A percentile compares a stretch with the other conserved stretches of the same genome.
These are phyloP conservation scores for Hyles euphorbiae DNA, from an alignment of 1,140 invertebrate species.

Conservation along the genomic window DNA sequence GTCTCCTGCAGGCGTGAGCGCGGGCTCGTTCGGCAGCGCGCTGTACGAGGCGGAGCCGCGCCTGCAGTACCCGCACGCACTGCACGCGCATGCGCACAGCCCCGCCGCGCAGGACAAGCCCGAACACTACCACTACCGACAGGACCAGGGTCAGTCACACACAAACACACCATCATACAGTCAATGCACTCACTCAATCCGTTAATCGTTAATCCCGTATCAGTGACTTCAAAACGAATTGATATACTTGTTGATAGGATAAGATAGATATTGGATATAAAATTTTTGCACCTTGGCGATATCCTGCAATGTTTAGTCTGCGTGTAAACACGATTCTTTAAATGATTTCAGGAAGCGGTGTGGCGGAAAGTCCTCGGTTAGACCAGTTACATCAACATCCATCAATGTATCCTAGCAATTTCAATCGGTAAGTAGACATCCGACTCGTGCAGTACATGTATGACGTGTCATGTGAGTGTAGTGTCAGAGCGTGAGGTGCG, in stretches of 20 bases:
- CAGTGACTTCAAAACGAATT: no score
- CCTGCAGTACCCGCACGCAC: slow-evolving; percentile 14
- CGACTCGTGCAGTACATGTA: no score
- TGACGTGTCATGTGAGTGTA: no score
- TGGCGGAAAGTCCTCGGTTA: slow-evolving; percentile 62
- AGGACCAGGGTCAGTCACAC: slow-evolving; percentile 37
- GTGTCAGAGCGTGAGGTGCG: neutral
- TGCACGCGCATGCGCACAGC: slow-evolving; percentile 16
- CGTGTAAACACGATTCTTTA: no score
- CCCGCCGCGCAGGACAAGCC: slow-evolving; percentile 18
- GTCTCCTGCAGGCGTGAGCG: slow-evolving; percentile 37
- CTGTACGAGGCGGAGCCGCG: slow-evolving; percentile 43
- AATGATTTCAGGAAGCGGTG: slow-evolving; percentile 37
- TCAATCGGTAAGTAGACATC: slow-evolving; percentile 46
- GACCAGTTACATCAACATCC: slow-evolving; percentile 64
- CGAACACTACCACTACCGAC: slow-evolving; percentile 45
- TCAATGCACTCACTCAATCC: no score
- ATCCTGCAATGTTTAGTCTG: no score
- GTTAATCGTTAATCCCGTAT: no score
- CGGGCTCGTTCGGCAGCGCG: slow-evolving; percentile 23
- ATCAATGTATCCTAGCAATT: slow-evolving; percentile 70
- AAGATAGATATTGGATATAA: no score
- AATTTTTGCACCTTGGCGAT: no score
- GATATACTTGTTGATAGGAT: no score
- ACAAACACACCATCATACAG: neutral